Evolutionary conservation across 2,797 vertebrate genomes (phyloP).

Genomic region (Synanceia verrucosa): DNA sequence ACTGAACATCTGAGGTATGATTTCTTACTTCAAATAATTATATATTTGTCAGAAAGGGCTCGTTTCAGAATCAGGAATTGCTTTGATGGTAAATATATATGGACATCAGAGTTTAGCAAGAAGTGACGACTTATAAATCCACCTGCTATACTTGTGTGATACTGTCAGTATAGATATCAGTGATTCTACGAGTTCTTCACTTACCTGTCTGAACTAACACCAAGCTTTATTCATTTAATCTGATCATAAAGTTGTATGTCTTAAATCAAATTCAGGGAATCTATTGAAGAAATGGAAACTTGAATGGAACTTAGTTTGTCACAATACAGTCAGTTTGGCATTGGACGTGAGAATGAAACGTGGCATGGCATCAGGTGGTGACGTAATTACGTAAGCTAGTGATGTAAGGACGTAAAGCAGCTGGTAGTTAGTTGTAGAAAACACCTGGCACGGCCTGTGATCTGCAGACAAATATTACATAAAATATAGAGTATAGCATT

Average conservation of each 20-base stretch:
- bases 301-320: not conserved
- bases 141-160: not conserved
- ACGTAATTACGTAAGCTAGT: no score
- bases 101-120: not conserved
- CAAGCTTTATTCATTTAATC: not conserved
- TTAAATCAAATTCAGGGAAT: not conserved
- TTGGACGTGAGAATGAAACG: no score
- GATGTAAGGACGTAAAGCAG: no score
- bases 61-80: not conserved
- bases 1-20: not conserved
- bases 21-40: not conserved
- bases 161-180: not conserved
- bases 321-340: fast-evolving
- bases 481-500: no score
- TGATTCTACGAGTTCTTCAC: not conserved
- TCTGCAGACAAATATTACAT: no score
- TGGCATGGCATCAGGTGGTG: fast-evolving
- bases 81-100: not conserved
- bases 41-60: not conserved
- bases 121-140: not conserved
- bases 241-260: not conserved
- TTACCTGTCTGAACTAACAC: not conserved
- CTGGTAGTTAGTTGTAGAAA: no score
- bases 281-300: not conserved
- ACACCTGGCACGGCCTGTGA: not conserved